phyloP scores from a whole-genome alignment of 2,113 vertebrate species.

The Engraulis encrasicolus region DNA sequence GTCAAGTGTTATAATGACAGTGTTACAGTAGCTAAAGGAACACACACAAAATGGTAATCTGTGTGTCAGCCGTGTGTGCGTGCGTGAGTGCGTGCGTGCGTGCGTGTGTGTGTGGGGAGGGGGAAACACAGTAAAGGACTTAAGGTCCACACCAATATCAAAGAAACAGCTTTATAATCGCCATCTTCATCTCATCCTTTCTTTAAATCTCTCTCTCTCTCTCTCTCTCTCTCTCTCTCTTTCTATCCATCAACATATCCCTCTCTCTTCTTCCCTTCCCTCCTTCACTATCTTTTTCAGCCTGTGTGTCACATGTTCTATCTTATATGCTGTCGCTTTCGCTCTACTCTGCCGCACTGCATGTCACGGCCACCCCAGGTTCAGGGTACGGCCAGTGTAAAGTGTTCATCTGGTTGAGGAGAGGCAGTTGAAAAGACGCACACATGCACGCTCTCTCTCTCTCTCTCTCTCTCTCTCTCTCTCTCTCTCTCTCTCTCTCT shows the following conservation, averaged over 20 bases:
- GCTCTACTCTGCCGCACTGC: constrained; percentile 22
- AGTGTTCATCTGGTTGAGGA: constrained; percentile 37
- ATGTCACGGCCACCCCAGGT: constrained; percentile 40
- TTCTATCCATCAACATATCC: not conserved
- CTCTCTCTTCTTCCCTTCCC: not conserved
- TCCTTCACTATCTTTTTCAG: constrained; percentile 1
- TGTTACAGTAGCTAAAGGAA: not conserved
- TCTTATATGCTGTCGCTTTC: not conserved
- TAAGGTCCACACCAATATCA: not conserved
- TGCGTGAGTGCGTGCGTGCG: too few relatives aligned
- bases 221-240: not conserved
- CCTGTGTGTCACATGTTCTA: not conserved
- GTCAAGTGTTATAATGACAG: not conserved
- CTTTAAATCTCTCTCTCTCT: constrained; percentile 16
- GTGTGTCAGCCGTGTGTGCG: too few relatives aligned
- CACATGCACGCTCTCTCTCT: too few relatives aligned
- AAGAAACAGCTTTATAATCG: constrained; percentile 49
- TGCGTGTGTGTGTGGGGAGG: not conserved
- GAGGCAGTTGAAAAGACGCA: not conserved
- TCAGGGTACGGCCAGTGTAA: constrained; percentile 31
- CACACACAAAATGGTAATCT: not conserved
- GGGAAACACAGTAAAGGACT: not conserved
- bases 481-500: too few relatives aligned
- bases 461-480: too few relatives aligned
- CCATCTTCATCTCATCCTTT: constrained; percentile 46